Percentiles rank a stretch among this genome's conserved stretches.
Evolutionary conservation across 2,797 vertebrate genomes (phyloP).

Genomic region (Chromobotia macracanthus): DNA sequence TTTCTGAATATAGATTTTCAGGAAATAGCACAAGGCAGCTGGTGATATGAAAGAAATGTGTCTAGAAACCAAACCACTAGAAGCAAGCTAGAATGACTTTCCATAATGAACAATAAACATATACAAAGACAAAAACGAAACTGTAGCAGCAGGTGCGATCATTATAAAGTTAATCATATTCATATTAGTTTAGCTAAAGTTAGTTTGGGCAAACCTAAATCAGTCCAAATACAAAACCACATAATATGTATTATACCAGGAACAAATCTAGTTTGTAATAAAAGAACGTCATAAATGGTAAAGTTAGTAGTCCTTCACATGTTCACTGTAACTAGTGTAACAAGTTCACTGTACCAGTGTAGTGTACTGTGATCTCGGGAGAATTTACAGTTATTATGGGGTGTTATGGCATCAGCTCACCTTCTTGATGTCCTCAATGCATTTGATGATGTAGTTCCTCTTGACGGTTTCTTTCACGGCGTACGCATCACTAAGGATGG

Average conservation of each 20-base stretch:
- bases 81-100: constrained; percentile 30
- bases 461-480: constrained; percentile 95
- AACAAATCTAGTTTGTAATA: not conserved
- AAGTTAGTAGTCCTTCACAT: not conserved
- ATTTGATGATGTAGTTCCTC: constrained; percentile 97
- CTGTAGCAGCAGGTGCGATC: not conserved
- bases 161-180: not conserved
- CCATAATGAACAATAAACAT: not conserved
- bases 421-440: constrained; percentile 99
- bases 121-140: no score
- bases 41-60: not conserved
- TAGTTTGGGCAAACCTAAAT: not conserved
- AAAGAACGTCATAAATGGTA: no score
- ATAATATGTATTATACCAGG: no score
- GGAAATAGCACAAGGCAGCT: constrained; percentile 15
- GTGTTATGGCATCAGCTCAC: constrained; percentile 70
- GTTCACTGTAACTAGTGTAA: not conserved
- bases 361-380: no score
- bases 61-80: constrained; percentile 34
- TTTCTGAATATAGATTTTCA: constrained; percentile 7
- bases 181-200: not conserved
- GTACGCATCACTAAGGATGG: constrained; percentile 96
- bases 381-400: not conserved
- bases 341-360: no score
- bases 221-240: no score